Evolutionary conservation across 2,888 invertebrate species (phyloP).

Genomic region (Laothoe populi): DNA sequence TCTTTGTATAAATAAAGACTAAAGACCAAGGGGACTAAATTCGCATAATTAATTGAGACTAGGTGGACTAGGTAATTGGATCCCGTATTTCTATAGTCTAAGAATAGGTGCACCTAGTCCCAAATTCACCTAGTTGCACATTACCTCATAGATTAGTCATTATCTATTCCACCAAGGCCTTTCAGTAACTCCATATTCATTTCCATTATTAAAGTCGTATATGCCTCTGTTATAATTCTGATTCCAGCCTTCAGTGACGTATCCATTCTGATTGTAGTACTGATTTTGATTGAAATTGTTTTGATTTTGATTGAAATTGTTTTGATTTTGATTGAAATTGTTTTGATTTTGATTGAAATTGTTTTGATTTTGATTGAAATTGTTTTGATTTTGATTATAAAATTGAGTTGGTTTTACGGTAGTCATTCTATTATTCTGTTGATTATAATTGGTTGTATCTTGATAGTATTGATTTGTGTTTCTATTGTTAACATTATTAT

Average conservation of each 20-base stretch:
- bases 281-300: slow-evolving; percentile 7
- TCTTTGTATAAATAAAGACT: too few species aligned
- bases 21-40: too few species aligned
- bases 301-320: not conserved
- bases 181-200: not conserved
- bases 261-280: slow-evolving; percentile 20
- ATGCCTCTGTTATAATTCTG: not conserved
- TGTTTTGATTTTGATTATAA: not conserved
- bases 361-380: not conserved
- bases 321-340: not conserved
- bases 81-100: too few species aligned
- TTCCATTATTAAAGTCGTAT: not conserved
- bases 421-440: not conserved
- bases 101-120: too few species aligned
- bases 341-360: slow-evolving; percentile 10
- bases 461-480: slow-evolving; percentile 2
- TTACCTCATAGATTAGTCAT: not conserved
- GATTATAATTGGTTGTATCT: not conserved
- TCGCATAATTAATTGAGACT: too few species aligned
- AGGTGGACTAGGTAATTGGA: too few species aligned
- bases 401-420: not conserved
- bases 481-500: not conserved
- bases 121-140: too few species aligned
- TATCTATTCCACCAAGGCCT: not conserved
- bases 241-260: not conserved